Evolutionary conservation across 2,797 vertebrate genomes (phyloP).

Genomic region (Setipinna tenuifilis): DNA sequence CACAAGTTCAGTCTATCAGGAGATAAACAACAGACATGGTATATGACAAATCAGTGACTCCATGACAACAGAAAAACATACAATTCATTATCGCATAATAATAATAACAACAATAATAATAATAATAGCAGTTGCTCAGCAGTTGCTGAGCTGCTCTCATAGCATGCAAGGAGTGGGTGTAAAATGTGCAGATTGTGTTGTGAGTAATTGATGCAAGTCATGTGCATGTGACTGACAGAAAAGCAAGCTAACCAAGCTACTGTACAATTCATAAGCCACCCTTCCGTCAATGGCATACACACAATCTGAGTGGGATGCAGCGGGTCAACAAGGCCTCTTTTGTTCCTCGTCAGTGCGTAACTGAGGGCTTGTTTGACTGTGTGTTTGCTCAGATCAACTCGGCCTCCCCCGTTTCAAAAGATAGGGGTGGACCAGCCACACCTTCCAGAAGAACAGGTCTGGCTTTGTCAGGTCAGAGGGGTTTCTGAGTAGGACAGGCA

Average conservation of each 20-base stretch:
- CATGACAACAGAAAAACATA: neutral
- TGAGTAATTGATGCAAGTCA: neutral
- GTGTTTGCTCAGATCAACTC: conserved; percentile 41
- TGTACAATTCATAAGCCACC: neutral
- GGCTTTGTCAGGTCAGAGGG: conserved; percentile 45
- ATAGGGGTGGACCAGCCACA: conserved; percentile 36
- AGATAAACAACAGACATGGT: neutral
- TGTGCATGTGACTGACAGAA: neutral
- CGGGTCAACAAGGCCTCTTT: conserved; percentile 20
- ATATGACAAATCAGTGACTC: neutral
- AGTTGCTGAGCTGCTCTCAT: no score
- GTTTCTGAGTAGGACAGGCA: conserved; percentile 29
- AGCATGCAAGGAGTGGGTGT: neutral
- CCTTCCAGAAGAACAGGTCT: conserved; percentile 48
- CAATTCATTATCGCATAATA: neutral
- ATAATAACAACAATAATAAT: no score
- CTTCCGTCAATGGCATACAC: neutral
- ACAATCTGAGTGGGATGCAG: neutral
- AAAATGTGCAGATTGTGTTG: neutral
- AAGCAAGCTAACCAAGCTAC: neutral
- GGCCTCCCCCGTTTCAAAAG: conserved; percentile 27
- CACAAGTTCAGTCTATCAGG: neutral
- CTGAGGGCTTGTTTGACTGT: conserved; percentile 26
- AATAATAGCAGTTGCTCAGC: no score
- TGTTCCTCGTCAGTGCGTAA: conserved; percentile 30